A percentile compares a stretch with the other conserved stretches of the same genome.
These are phyloP conservation scores for Himantopus leucocephalus DNA, from an alignment of 2,113 vertebrate species.

Conservation along the genomic window DNA sequence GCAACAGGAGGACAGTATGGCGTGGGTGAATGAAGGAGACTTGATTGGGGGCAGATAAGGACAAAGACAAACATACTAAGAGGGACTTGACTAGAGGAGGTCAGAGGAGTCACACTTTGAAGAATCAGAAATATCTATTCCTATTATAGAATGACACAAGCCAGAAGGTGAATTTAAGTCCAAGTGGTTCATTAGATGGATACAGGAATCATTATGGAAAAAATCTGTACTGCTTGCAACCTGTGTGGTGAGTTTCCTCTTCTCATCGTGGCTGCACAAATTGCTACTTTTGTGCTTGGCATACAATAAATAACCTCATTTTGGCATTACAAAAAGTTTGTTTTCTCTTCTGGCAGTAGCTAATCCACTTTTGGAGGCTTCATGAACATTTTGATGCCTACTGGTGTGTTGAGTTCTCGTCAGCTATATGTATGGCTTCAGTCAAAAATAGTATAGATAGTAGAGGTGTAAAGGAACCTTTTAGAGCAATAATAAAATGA, in stretches of 20 bases:
- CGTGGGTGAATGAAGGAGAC: background rate
- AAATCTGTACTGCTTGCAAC: background rate
- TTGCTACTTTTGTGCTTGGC: background rate
- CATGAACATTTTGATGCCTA: background rate
- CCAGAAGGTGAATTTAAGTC: background rate
- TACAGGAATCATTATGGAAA: background rate
- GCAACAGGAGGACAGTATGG: background rate
- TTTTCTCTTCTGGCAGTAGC: background rate
- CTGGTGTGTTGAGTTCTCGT: background rate
- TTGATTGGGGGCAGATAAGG: accelerated
- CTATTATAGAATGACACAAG: background rate
- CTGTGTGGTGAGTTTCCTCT: background rate
- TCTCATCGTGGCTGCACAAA: background rate
- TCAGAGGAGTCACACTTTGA: background rate
- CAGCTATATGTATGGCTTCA: background rate
- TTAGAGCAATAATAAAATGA: background rate
- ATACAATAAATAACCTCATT: background rate
- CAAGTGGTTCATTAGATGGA: background rate
- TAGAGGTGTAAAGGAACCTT: background rate
- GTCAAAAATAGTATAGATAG: background rate
- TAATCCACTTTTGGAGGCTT: background rate
- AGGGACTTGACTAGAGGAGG: background rate
- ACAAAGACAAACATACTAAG: background rate
- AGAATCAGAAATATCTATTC: background rate
- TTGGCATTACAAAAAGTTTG: background rate